A percentile compares a stretch with the other conserved stretches of the same genome.
phyloP scores from a whole-genome alignment of 2,113 vertebrate genomes.

The Hiodon tergisus region DNA sequence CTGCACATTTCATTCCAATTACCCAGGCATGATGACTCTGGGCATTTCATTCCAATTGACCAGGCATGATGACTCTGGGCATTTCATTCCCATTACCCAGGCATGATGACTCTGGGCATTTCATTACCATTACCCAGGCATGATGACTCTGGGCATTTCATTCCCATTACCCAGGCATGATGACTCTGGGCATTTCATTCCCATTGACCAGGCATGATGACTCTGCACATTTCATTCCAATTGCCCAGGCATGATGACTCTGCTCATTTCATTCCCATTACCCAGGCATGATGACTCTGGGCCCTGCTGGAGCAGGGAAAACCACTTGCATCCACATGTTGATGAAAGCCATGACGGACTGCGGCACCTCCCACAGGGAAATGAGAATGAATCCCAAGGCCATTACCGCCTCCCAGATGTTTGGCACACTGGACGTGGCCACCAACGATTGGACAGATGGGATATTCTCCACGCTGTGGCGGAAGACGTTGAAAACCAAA shows the following conservation, averaged over 20 bases:
- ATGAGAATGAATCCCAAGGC: constrained; percentile 86
- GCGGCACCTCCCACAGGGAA: constrained; percentile 70
- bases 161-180: no score
- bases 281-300: constrained; percentile 75
- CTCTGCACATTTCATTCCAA: not conserved
- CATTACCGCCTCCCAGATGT: constrained; percentile 81
- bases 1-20: no score
- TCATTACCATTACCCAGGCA: no score
- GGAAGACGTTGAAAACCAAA: constrained; percentile 77
- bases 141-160: no score
- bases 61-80: no score
- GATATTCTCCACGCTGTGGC: constrained; percentile 78
- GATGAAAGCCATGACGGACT: constrained; percentile 76
- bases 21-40: no score
- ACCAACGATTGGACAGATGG: constrained; percentile 87
- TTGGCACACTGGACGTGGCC: constrained; percentile 74
- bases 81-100: no score
- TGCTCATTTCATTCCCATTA: constrained; percentile 10
- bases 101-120: no score
- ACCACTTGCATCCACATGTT: constrained; percentile 71
- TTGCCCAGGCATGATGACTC: not conserved
- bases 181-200: no score
- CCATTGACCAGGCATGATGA: no score
- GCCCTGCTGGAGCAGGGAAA: constrained; percentile 76
- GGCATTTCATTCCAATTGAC: no score